A percentile compares a stretch with the other conserved stretches of the same genome.
phyloP scores from a whole-genome alignment of 2,888 invertebrate genomes.

The Branchipolynoe longqiensis region DNA sequence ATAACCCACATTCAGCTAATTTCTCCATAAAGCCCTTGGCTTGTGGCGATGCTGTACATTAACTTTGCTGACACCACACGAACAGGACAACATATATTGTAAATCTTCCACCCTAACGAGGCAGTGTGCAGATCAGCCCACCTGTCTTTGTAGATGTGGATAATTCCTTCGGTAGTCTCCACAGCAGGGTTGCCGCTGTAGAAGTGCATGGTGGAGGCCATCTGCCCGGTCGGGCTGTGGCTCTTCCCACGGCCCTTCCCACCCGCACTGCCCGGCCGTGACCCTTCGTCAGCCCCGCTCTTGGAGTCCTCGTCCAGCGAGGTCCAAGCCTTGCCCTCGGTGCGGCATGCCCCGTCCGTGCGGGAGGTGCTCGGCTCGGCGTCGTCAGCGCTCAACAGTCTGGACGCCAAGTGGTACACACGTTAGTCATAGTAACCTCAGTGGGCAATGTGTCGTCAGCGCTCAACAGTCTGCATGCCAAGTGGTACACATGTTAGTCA shows the following conservation, averaged over 20 bases:
- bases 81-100: too few relatives aligned
- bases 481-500: background rate
- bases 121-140: slow-evolving; percentile 80
- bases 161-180: slow-evolving; percentile 96
- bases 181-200: slow-evolving; percentile 98
- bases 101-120: too few relatives aligned
- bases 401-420: background rate
- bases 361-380: slow-evolving; percentile 2
- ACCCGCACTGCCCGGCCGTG: slow-evolving; percentile 65
- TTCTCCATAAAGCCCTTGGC: too few relatives aligned
- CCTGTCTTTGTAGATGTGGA: slow-evolving; percentile 99
- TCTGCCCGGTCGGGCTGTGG: slow-evolving; percentile 37
- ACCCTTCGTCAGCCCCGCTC: slow-evolving; percentile 74
- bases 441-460: slow-evolving; percentile 4
- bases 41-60: too few relatives aligned
- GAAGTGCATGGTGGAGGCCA: slow-evolving; percentile 84
- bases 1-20: too few relatives aligned
- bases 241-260: slow-evolving; percentile 36
- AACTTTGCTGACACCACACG: too few relatives aligned
- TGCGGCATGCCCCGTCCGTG: background rate
- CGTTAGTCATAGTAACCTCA: background rate
- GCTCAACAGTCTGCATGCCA: background rate
- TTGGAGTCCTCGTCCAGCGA: slow-evolving; percentile 26
- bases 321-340: slow-evolving; percentile 16
- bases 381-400: slow-evolving; percentile 19